phyloP scores from a whole-genome alignment of 2,888 invertebrate genomes.

The Tribolium freemani region DNA sequence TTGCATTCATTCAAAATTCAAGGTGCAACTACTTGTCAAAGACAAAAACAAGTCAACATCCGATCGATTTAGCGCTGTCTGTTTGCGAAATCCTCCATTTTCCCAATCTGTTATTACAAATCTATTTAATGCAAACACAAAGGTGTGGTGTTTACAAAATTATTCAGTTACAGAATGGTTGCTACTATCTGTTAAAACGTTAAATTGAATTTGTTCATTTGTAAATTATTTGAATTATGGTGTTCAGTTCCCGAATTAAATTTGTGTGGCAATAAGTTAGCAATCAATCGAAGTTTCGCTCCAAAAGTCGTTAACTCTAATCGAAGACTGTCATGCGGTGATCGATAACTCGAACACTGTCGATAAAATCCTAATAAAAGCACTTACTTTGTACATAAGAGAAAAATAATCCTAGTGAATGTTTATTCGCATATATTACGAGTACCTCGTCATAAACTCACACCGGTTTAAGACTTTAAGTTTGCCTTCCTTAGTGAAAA shows the following conservation, averaged over 20 bases:
- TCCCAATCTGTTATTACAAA: neutral
- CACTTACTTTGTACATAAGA: neutral
- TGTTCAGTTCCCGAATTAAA: neutral
- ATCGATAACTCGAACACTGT: neutral
- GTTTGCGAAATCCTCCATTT: neutral
- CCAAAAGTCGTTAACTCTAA: too few species aligned
- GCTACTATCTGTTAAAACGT: neutral
- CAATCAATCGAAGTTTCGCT: neutral
- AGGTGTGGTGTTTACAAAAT: neutral
- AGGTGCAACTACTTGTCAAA: too few species aligned
- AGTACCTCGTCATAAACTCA: neutral
- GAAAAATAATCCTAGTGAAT: neutral
- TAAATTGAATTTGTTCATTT: neutral
- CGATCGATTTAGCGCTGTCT: neutral
- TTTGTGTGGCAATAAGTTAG: neutral
- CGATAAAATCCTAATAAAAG: neutral
- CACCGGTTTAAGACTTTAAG: neutral
- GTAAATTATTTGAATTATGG: neutral
- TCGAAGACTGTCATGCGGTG: neutral
- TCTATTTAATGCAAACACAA: neutral
- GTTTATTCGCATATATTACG: too few species aligned
- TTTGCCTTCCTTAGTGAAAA: neutral
- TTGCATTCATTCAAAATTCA: too few species aligned
- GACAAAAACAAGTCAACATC: too few species aligned
- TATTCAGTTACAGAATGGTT: neutral